These are phyloP conservation scores for Macrosoma leucophasiata DNA, from an alignment of 2,888 invertebrate species.

Conservation along the genomic window DNA sequence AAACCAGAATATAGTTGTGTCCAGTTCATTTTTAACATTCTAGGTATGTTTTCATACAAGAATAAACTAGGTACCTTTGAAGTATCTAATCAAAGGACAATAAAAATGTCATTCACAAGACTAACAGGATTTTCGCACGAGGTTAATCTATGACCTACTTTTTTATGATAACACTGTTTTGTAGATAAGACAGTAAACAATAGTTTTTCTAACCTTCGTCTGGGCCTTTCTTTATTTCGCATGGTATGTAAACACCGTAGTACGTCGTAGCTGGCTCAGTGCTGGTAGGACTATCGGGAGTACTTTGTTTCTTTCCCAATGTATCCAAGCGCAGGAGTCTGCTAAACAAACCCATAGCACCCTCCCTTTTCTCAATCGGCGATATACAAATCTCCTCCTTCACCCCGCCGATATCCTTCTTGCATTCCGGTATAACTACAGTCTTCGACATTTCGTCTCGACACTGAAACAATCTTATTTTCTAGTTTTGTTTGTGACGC, in stretches of 20 bases:
- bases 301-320: conserved; percentile 41
- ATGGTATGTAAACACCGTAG: conserved; percentile 73
- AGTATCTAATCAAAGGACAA: too few relatives aligned
- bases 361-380: conserved; percentile 56
- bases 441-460: conserved; percentile 63
- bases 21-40: too few relatives aligned
- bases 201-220: conserved; percentile 55
- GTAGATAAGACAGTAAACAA: conserved; percentile 11
- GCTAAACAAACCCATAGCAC: conserved; percentile 56
- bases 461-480: conserved; percentile 49
- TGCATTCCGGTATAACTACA: conserved; percentile 57
- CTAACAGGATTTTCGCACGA: conserved; percentile 3
- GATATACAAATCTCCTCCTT: conserved; percentile 58
- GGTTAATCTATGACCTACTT: conserved; percentile 26
- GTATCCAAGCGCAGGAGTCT: conserved; percentile 57
- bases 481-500: conserved; percentile 66
- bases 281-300: conserved; percentile 43
- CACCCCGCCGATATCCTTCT: conserved; percentile 52
- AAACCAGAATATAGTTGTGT: too few relatives aligned
- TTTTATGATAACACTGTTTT: conserved; percentile 12
- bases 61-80: too few relatives aligned
- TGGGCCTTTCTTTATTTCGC: conserved; percentile 67
- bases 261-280: conserved; percentile 51
- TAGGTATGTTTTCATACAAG: too few relatives aligned
- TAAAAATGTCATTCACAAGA: background rate